Conservation (phyloP, 2,888 invertebrate genomes). For the Eupithecia pulchellata region DNA sequence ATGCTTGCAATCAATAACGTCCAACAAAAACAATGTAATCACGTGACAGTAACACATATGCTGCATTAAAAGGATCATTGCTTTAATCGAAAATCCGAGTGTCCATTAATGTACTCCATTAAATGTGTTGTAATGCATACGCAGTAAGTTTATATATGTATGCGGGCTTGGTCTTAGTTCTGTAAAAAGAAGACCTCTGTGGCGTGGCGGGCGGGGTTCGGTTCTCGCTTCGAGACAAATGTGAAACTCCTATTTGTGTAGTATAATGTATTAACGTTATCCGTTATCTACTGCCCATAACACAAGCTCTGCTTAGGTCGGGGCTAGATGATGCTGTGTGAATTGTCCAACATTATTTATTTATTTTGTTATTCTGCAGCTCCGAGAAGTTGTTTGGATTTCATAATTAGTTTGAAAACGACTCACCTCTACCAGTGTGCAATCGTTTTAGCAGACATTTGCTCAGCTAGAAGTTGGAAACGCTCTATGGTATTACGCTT, state of each 20-base stretch:
- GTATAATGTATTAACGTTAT: not conserved
- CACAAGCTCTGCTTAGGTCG: not conserved
- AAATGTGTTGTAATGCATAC: conserved; percentile 10
- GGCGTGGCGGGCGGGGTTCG: not conserved
- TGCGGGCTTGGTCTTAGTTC: not conserved
- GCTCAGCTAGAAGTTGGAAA: conserved; percentile 32
- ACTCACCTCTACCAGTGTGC: conserved; percentile 49
- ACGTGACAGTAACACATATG: conserved; percentile 9
- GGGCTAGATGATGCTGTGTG: not conserved
- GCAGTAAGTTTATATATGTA: not conserved
- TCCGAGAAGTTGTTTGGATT: conserved; percentile 50
- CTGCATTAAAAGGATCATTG: conserved; percentile 17
- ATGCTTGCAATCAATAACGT: not conserved
- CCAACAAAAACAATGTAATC: conserved; percentile 10
- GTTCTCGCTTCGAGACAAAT: not conserved
- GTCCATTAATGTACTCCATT: conserved; percentile 12
- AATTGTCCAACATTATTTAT: not conserved
- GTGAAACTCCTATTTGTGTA: not conserved
- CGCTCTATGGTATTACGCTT: conserved; percentile 35
- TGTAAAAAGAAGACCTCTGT: conserved; percentile 5
- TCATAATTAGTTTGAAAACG: conserved; percentile 57
- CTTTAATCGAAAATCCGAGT: conserved; percentile 10
- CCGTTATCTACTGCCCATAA: not conserved
- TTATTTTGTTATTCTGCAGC: too few relatives aligned
- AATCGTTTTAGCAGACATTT: conserved; percentile 33